Conservation (phyloP, 2,113 vertebrate species). For the Symphodus melops region DNA sequence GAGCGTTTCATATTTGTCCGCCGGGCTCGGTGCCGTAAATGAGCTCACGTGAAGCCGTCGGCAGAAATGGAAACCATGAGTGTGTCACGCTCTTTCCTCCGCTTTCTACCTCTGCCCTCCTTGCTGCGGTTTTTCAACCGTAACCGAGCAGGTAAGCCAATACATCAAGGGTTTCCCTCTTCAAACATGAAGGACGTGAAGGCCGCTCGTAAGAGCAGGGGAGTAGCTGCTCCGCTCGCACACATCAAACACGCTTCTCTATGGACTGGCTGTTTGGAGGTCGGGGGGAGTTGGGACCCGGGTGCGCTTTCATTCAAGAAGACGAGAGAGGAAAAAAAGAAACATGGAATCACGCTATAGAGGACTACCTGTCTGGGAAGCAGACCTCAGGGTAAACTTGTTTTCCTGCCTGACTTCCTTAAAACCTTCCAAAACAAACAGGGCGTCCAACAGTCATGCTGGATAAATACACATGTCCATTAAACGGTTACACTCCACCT, state of each 20-base stretch:
- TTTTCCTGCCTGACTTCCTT: conserved; percentile 83
- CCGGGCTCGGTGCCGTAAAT: conserved; percentile 37
- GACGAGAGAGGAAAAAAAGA: conserved; percentile 40
- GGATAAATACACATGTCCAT: conserved; percentile 81
- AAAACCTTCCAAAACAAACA: conserved; percentile 83
- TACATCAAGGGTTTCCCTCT: conserved; percentile 80
- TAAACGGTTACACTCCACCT: conserved; percentile 75
- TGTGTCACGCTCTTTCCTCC: conserved; percentile 36
- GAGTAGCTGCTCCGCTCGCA: conserved; percentile 65
- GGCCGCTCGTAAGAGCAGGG: conserved; percentile 45
- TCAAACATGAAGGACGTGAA: conserved; percentile 70
- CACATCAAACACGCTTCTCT: conserved; percentile 77
- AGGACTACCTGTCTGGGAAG: conserved; percentile 78
- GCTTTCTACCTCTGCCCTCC: conserved; percentile 12
- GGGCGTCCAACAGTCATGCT: conserved; percentile 72
- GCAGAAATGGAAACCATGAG: conserved; percentile 58
- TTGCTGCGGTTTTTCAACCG: conserved; percentile 54
- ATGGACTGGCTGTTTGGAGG: conserved; percentile 70
- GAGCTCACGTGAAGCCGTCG: conserved; percentile 61
- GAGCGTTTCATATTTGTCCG: conserved; percentile 69
- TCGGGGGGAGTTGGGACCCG: conserved; percentile 52
- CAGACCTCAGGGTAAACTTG: conserved; percentile 80
- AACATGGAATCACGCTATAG: conserved; percentile 72
- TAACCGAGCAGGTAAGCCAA: conserved; percentile 74
- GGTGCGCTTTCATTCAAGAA: conserved; percentile 65